Conservation (phyloP, 2,797 vertebrate genomes). For the Molossus alvarezi region DNA sequence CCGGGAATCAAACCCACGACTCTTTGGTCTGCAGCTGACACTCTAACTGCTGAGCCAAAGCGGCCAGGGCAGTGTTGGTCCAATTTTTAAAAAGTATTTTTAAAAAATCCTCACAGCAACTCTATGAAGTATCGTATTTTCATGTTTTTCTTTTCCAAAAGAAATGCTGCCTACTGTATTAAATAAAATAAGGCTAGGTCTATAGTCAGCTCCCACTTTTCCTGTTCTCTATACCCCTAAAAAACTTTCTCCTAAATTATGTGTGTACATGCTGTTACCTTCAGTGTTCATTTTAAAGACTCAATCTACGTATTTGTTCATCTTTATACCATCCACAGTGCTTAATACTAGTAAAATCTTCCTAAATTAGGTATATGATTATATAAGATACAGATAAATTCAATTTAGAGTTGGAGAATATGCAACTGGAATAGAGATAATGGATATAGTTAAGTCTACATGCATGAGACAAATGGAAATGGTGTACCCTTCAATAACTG, state of each 20-base stretch:
- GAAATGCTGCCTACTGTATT: background rate
- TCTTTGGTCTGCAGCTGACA: too few relatives aligned
- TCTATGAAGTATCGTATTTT: background rate
- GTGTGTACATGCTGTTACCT: background rate
- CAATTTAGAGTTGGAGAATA: conserved; percentile 36
- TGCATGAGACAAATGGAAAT: background rate
- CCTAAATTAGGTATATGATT: conserved; percentile 14
- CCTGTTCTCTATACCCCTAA: background rate
- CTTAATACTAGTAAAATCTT: conserved; percentile 42
- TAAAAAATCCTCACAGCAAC: background rate
- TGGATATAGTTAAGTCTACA: background rate
- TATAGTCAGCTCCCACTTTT: background rate
- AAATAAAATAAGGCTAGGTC: background rate
- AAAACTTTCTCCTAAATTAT: conserved; percentile 49
- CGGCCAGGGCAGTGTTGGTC: too few relatives aligned
- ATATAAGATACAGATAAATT: conserved; percentile 29
- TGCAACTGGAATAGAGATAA: conserved; percentile 33
- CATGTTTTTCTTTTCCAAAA: conserved; percentile 25
- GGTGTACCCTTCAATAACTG: background rate
- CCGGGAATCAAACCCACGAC: too few relatives aligned
- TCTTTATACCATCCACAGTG: conserved; percentile 22
- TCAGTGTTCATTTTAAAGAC: conserved; percentile 37
- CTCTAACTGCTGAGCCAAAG: too few relatives aligned
- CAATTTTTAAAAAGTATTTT: too few relatives aligned
- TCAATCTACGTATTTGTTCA: conserved; percentile 41